Percentiles rank a stretch among this genome's conserved stretches.
phyloP scores from a whole-genome alignment of 2,113 vertebrate genomes.

The Vulpes ferrilata region DNA sequence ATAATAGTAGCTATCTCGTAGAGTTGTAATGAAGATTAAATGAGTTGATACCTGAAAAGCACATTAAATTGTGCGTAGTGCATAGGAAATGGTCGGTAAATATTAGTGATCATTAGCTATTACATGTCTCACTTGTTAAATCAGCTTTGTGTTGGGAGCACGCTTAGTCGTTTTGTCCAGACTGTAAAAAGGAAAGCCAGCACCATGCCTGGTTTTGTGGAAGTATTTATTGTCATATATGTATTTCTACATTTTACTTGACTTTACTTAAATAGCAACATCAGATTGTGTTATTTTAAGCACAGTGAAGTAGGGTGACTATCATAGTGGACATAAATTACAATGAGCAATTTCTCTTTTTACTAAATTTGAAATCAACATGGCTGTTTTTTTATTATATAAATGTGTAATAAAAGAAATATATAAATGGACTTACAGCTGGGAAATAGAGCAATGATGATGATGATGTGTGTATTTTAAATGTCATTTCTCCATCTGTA shows the following conservation, averaged over 20 bases:
- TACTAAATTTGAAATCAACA: constrained; percentile 37
- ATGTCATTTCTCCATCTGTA: not conserved
- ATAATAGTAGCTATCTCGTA: not conserved
- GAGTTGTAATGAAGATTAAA: constrained; percentile 27
- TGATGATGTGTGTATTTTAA: constrained; percentile 14
- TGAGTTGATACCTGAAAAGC: not conserved
- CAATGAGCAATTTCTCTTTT: constrained; percentile 22
- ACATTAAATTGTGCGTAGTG: not conserved
- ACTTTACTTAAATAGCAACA: constrained; percentile 40
- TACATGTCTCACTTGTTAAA: not conserved
- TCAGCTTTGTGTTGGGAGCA: not conserved
- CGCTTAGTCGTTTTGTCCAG: not conserved
- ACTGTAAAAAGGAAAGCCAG: not conserved
- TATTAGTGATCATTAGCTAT: not conserved
- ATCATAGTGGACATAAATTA: not conserved
- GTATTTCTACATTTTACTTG: not conserved
- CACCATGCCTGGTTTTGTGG: not conserved
- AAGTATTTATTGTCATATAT: not conserved
- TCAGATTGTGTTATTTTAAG: constrained; percentile 34
- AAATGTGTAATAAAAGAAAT: not conserved
- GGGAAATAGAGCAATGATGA: not conserved
- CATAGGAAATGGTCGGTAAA: not conserved
- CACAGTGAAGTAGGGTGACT: not conserved
- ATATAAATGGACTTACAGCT: not conserved
- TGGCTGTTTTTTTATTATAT: constrained; percentile 37